These are phyloP conservation scores for Zophobas atratus DNA, from an alignment of 1,140 invertebrate genomes.

Conservation along the genomic window DNA sequence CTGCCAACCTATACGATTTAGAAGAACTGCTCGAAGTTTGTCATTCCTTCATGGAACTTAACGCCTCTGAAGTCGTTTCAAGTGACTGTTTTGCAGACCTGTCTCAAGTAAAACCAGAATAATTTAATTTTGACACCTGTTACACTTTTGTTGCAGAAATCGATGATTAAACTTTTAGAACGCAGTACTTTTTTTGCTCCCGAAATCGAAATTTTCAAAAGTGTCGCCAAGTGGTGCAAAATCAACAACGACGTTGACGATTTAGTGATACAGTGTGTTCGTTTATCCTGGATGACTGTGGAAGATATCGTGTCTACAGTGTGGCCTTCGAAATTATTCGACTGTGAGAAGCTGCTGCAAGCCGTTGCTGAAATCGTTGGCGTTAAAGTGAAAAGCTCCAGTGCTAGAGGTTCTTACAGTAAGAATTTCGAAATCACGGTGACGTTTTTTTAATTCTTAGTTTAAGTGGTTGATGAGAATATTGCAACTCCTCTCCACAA, in stretches of 20 bases:
- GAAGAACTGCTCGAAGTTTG: slow-evolving; percentile 3
- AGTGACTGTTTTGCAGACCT: background rate
- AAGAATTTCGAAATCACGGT: background rate
- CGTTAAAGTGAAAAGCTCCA: slow-evolving; percentile 1
- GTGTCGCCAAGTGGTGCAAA: slow-evolving; percentile 13
- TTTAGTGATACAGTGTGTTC: slow-evolving; percentile 10
- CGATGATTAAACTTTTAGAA: background rate
- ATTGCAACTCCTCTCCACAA: background rate
- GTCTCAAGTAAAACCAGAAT: background rate
- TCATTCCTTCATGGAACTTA: background rate
- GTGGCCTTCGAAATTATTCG: background rate
- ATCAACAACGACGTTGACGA: background rate
- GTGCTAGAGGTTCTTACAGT: background rate
- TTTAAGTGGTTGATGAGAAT: slow-evolving; percentile 4
- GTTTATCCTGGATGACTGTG: background rate
- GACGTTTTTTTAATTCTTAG: background rate
- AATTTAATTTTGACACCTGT: background rate
- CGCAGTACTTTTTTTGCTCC: background rate
- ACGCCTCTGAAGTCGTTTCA: background rate
- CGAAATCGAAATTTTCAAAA: slow-evolving; percentile 11
- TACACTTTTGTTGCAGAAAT: background rate
- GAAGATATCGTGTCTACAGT: slow-evolving; percentile 2
- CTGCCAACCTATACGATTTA: background rate
- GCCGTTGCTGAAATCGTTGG: slow-evolving; percentile 7
- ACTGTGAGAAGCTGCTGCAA: background rate